Evolutionary conservation across 2,797 vertebrate species (phyloP).

Genomic region (Neosilurus hyrtlii): DNA sequence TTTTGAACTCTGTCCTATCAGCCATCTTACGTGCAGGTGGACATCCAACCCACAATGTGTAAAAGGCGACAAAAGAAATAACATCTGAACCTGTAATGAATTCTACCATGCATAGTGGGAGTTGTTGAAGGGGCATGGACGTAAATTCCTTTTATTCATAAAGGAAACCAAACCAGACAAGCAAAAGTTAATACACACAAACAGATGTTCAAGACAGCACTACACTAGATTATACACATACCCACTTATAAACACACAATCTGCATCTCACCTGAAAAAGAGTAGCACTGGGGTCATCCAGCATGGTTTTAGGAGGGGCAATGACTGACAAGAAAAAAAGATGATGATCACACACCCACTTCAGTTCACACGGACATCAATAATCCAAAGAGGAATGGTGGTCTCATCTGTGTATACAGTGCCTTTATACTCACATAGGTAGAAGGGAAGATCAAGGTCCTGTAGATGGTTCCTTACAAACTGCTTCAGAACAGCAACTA

Average conservation of each 20-base stretch:
- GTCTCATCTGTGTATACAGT: background rate
- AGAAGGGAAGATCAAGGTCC: slow-evolving; percentile 80
- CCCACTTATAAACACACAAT: slow-evolving; percentile 29
- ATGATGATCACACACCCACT: background rate
- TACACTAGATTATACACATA: slow-evolving; percentile 9
- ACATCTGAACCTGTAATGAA: background rate
- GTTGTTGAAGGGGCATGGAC: background rate
- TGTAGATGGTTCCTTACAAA: slow-evolving; percentile 86
- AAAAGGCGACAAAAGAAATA: background rate
- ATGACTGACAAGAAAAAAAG: slow-evolving; percentile 64
- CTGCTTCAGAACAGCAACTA: slow-evolving; percentile 81
- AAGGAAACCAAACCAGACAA: slow-evolving; percentile 21
- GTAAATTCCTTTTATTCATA: background rate
- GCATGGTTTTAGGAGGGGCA: slow-evolving; percentile 73
- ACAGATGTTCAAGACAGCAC: background rate
- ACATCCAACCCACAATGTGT: background rate
- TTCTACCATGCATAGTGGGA: background rate
- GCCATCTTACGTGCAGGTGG: background rate
- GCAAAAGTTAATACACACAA: background rate
- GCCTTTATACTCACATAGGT: slow-evolving; percentile 83
- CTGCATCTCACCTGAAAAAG: slow-evolving; percentile 71
- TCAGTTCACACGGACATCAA: background rate
- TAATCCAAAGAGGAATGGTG: background rate
- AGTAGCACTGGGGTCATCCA: slow-evolving; percentile 66
- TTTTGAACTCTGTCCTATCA: background rate